phyloP scores from a whole-genome alignment of 2,888 invertebrate genomes.

The Priapulus caudatus region DNA sequence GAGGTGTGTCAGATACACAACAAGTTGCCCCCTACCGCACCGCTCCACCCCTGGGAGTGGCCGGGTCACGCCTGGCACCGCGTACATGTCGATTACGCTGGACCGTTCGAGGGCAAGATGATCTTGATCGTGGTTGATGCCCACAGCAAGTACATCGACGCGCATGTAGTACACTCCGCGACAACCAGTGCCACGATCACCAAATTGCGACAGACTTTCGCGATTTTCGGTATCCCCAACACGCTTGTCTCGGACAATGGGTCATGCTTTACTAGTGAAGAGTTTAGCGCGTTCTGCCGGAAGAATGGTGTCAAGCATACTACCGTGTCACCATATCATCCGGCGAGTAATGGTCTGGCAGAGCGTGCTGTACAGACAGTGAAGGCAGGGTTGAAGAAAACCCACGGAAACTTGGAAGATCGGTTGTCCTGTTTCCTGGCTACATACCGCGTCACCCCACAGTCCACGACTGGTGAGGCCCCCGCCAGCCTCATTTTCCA shows the following conservation, averaged over 20 bases:
- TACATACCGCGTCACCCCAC: slow-evolving; percentile 12
- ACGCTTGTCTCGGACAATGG: slow-evolving; percentile 32
- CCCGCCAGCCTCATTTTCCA: slow-evolving; percentile 7
- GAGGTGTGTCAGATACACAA: slow-evolving; percentile 17
- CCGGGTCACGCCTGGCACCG: slow-evolving; percentile 31
- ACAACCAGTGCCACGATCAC: slow-evolving; percentile 19
- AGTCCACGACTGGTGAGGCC: slow-evolving; percentile 11
- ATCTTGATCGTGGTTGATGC: slow-evolving; percentile 36
- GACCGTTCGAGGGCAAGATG: slow-evolving; percentile 29
- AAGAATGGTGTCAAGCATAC: slow-evolving; percentile 22
- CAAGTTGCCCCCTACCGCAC: slow-evolving; percentile 20
- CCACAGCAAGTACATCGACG: slow-evolving; percentile 39
- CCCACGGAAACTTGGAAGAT: background rate
- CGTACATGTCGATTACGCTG: slow-evolving; percentile 40
- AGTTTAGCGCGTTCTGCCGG: slow-evolving; percentile 23
- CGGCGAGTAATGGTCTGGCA: slow-evolving; percentile 26
- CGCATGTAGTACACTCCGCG: slow-evolving; percentile 18
- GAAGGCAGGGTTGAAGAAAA: slow-evolving; percentile 14
- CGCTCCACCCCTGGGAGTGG: slow-evolving; percentile 26
- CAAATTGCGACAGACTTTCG: slow-evolving; percentile 21
- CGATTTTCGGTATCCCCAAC: slow-evolving; percentile 24
- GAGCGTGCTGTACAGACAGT: slow-evolving; percentile 25
- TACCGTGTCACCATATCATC: slow-evolving; percentile 24
- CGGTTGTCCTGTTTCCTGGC: slow-evolving; percentile 8
- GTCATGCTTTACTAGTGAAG: slow-evolving; percentile 24